A percentile compares a stretch with the other conserved stretches of the same genome.
phyloP scores from a whole-genome alignment of 2,888 invertebrate genomes.

The Caenorhabditis imperialis region DNA sequence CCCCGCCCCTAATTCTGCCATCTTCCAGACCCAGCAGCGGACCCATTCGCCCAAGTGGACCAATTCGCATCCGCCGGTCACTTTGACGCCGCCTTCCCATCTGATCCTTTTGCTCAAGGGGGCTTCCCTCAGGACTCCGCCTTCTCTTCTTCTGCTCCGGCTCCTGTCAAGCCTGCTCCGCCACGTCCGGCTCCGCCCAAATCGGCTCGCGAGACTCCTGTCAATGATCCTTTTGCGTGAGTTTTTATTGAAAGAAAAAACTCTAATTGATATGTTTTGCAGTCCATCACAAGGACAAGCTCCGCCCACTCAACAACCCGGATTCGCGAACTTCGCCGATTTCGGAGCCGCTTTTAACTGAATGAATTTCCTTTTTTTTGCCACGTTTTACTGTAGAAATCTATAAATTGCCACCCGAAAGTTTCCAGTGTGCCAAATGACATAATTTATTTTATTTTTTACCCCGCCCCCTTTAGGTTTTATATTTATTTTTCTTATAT shows the following conservation, averaged over 20 bases:
- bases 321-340: conserved; percentile 72
- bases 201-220: conserved; percentile 58
- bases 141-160: conserved; percentile 9
- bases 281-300: conserved; percentile 56
- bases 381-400: background rate
- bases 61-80: conserved; percentile 51
- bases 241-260: no score
- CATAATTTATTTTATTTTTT: background rate
- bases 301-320: conserved; percentile 34
- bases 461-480: background rate
- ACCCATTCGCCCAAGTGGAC: conserved; percentile 64
- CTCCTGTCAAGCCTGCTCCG: conserved; percentile 50
- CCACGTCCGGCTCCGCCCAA: conserved; percentile 66
- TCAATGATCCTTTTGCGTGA: conserved; percentile 67
- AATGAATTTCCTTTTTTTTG: background rate
- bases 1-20: no score
- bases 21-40: conserved; percentile 44
- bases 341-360: conserved; percentile 63
- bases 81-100: conserved; percentile 53
- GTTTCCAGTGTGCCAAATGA: background rate
- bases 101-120: conserved; percentile 56
- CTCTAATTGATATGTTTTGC: conserved; percentile 19
- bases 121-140: conserved; percentile 39
- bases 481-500: conserved; percentile 24
- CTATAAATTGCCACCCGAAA: no score